Evolutionary conservation across 2,888 invertebrate genomes (phyloP).

Genomic region (Desoria tigrina): DNA sequence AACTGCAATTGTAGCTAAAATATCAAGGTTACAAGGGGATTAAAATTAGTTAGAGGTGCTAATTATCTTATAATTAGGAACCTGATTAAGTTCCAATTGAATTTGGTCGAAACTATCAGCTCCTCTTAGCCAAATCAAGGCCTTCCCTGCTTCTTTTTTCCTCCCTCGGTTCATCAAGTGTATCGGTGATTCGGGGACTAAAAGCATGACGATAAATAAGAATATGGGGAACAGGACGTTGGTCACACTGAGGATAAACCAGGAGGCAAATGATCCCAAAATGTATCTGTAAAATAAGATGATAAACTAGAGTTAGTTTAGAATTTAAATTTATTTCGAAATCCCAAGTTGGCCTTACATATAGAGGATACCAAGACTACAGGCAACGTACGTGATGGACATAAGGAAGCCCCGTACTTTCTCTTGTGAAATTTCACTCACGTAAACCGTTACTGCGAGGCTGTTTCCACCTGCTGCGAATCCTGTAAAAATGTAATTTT

Average conservation of each 20-base stretch:
- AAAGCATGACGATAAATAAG: slow-evolving; percentile 71
- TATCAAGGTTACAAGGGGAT: too few species aligned
- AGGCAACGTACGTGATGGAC: slow-evolving; percentile 26
- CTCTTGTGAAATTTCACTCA: slow-evolving; percentile 81
- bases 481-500: slow-evolving; percentile 62
- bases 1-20: neutral
- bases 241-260: slow-evolving; percentile 66
- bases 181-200: slow-evolving; percentile 75
- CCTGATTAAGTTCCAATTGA: slow-evolving; percentile 67
- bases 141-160: slow-evolving; percentile 66
- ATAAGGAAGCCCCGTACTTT: slow-evolving; percentile 63
- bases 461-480: slow-evolving; percentile 78
- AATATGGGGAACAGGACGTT: slow-evolving; percentile 69
- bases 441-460: slow-evolving; percentile 81
- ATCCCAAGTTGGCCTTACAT: slow-evolving; percentile 20
- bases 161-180: slow-evolving; percentile 66
- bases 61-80: slow-evolving; percentile 50
- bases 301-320: slow-evolving; percentile 55
- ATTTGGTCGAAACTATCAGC: slow-evolving; percentile 64
- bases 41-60: too few species aligned
- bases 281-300: slow-evolving; percentile 78
- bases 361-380: slow-evolving; percentile 41
- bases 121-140: slow-evolving; percentile 75
- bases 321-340: neutral
- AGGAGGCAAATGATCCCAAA: slow-evolving; percentile 68